Base-by-base conservation (phyloP, 2,113 vertebrate species). In the Oncorhynchus gorbuscha region DNA sequence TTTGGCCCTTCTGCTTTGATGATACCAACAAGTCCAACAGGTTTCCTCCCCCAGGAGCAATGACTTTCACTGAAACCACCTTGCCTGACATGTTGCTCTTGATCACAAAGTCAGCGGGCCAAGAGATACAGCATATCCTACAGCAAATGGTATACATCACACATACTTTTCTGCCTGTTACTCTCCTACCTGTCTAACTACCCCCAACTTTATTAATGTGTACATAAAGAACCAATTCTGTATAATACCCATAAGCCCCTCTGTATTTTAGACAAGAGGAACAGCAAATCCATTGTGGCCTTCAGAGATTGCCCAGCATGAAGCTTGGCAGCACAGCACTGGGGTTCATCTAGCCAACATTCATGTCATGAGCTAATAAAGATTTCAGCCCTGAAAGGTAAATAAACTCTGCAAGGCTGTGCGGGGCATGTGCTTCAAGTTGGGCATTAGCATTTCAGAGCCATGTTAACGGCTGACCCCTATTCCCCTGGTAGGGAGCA, bases 61-160 rank as follows among this genome's bases (percentile, higher is more conserved):
- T 73, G 74, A 59, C 83, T 80, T 81, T 91, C 67, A 85, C 45
- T 65, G 75, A 75, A 85, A 84, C 93, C 90, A 95, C 93, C 94
- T 93, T 95, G 94, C 93, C 94, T 95, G 59, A 91, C 92, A 0
- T 89, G 93, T 88, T 94, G 94, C 91, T 97, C 97, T 55, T 55
- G 51, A 55, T 75, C 94, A 92, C 89, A 91, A 73, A 22, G 24
- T 95, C 84, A 95, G 93, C 65, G 94, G 95, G 16, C 51, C 16
- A 16, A 16, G 51, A 16, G 3, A 18, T 45, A 9, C 39, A 2
- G 7, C 2, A 39, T 39, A 39, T 8, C 39, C 39, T 39, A 39
- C 39, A 39, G 39, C 8, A 39, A 39, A 39, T 39, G 8, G 39
- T 39, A 8, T 39, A 39, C 39, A 39, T 39, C 39, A 39, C 39